Evolutionary conservation across 2,888 invertebrate species (phyloP).

Genomic region (Beris chalybata): DNA sequence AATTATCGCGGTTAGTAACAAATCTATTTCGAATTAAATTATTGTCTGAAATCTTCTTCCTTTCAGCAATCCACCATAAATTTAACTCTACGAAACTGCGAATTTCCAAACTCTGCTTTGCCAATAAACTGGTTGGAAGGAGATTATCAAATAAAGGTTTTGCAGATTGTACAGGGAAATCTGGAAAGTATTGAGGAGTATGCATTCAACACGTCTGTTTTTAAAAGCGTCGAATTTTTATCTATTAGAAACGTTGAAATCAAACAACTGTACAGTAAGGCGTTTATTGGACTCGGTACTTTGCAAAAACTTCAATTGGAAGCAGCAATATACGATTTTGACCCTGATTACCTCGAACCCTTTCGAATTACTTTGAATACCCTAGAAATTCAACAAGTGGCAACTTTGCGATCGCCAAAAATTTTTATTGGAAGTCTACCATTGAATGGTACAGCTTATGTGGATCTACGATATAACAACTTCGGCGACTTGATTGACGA

Average conservation of each 20-base stretch:
- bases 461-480: constrained; percentile 1
- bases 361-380: too few relatives aligned
- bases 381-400: too few relatives aligned
- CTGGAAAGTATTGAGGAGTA: neutral
- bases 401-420: neutral
- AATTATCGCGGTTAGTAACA: too few relatives aligned
- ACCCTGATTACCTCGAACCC: too few relatives aligned
- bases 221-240: neutral
- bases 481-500: neutral
- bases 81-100: neutral
- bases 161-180: neutral
- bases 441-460: neutral
- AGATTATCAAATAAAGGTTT: neutral
- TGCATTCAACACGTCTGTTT: neutral
- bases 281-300: neutral
- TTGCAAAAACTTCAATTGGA: neutral
- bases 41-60: too few relatives aligned
- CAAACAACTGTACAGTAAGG: neutral
- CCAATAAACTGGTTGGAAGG: neutral
- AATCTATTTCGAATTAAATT: too few relatives aligned
- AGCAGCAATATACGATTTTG: too few relatives aligned
- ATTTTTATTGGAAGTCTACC: neutral
- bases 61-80: too few relatives aligned
- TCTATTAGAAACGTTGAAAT: neutral
- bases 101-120: neutral